Evolutionary conservation across 2,113 vertebrate genomes (phyloP).

Genomic region (Siniperca chuatsi): DNA sequence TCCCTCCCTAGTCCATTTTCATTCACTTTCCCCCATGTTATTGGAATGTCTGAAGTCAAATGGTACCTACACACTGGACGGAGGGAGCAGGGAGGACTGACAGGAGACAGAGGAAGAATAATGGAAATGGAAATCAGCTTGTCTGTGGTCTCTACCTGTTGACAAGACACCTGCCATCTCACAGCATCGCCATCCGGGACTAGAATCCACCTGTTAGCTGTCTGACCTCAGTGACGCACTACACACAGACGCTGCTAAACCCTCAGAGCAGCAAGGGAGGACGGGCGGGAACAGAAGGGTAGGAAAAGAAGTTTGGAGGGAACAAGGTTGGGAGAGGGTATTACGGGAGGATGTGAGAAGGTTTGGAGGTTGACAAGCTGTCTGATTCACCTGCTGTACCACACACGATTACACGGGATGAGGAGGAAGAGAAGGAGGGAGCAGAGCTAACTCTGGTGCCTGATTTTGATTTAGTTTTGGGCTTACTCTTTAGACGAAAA

Average conservation of each 20-base stretch:
- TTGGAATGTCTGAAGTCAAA: no score
- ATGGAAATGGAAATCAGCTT: slow-evolving; percentile 14
- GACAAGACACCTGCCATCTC: slow-evolving; percentile 25
- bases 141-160: neutral
- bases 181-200: neutral
- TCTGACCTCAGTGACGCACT: slow-evolving; percentile 17
- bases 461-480: no score
- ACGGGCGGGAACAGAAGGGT: neutral
- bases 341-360: neutral
- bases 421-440: neutral
- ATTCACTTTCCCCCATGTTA: no score
- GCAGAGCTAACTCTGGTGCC: no score
- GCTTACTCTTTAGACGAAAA: no score
- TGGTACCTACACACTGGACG: neutral
- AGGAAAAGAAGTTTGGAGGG: no score
- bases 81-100: neutral
- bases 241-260: neutral
- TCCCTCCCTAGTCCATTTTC: no score
- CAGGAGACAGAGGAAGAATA: neutral
- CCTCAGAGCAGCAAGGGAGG: neutral
- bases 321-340: neutral
- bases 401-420: neutral
- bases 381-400: neutral
- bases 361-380: neutral
- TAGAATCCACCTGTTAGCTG: neutral